These are phyloP conservation scores for Neogale vison DNA, from an alignment of 2,113 vertebrate species.

Conservation along the genomic window DNA sequence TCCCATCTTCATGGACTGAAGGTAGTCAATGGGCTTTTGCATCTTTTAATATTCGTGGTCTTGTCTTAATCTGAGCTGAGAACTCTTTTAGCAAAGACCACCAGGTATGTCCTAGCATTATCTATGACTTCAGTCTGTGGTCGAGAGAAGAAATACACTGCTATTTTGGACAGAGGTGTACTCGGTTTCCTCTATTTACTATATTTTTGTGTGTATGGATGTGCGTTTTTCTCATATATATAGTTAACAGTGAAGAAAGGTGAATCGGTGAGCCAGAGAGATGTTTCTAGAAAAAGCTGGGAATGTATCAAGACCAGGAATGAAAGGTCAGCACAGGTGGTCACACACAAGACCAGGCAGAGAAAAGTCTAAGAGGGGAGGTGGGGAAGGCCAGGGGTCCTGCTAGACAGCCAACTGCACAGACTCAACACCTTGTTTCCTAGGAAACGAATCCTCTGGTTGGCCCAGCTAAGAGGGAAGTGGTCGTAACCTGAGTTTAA, in stretches of 20 bases:
- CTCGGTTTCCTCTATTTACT: not conserved
- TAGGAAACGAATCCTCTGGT: not conserved
- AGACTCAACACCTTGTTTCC: not conserved
- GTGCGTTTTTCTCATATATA: not conserved
- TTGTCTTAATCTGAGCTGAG: not conserved
- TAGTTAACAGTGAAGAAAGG: not conserved
- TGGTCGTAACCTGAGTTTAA: not conserved
- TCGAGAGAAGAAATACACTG: not conserved
- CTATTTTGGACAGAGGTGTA: not conserved
- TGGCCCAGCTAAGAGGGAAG: not conserved
- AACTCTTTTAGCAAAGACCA: constrained; percentile 1
- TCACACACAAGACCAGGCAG: not conserved
- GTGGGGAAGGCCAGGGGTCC: too few species aligned
- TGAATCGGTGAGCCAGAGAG: not conserved
- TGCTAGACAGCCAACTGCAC: not conserved
- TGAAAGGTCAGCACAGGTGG: not conserved
- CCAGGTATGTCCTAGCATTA: not conserved
- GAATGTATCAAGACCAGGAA: not conserved
- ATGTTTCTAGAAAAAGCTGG: not conserved
- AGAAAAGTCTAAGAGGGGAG: not conserved
- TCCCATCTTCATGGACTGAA: not conserved
- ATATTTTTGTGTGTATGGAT: not conserved
- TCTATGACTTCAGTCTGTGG: not conserved
- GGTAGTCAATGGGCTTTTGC: not conserved
- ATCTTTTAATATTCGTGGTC: not conserved